Percentiles rank a stretch among this genome's conserved stretches.
phyloP scores from a whole-genome alignment of 2,113 vertebrate genomes.

The Scartelaos histophorus region DNA sequence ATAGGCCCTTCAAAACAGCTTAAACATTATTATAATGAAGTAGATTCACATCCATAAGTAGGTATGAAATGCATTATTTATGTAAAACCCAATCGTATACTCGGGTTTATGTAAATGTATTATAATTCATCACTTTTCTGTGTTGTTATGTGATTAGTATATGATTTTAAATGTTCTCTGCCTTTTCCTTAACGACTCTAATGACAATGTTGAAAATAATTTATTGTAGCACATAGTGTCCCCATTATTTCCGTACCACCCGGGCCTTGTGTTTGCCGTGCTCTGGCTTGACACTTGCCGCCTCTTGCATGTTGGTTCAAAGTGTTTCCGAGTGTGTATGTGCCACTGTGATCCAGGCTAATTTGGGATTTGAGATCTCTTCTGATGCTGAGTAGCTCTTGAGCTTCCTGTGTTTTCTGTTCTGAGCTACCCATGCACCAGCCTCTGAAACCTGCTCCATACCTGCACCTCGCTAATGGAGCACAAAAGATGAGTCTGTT shows the following conservation, averaged over 20 bases:
- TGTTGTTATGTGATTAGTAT: conserved; percentile 12
- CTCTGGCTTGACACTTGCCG: conserved; percentile 17
- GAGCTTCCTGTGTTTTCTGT: conserved; percentile 45
- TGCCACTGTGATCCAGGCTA: conserved; percentile 32
- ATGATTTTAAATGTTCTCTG: conserved; percentile 17
- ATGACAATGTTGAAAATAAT: background rate
- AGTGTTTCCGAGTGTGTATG: conserved; percentile 32
- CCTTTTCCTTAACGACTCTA: conserved; percentile 11
- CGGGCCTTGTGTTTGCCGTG: conserved; percentile 17
- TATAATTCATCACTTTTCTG: conserved; percentile 24
- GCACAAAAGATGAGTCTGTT: conserved; percentile 62
- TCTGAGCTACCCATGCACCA: conserved; percentile 53
- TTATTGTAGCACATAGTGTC: conserved; percentile 10
- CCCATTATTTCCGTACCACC: conserved; percentile 25
- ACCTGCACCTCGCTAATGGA: conserved; percentile 69
- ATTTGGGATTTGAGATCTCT: conserved; percentile 55
- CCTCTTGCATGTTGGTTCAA: conserved; percentile 21
- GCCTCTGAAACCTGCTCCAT: conserved; percentile 47
- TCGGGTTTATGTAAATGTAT: background rate
- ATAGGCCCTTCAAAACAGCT: too few relatives aligned
- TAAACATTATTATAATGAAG: too few relatives aligned
- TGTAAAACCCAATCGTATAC: background rate
- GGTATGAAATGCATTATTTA: background rate
- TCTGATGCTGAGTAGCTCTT: conserved; percentile 51
- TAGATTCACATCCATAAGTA: too few relatives aligned